These are phyloP conservation scores for Prionailurus bengalensis DNA, from an alignment of 2,113 vertebrate genomes.

Conservation along the genomic window DNA sequence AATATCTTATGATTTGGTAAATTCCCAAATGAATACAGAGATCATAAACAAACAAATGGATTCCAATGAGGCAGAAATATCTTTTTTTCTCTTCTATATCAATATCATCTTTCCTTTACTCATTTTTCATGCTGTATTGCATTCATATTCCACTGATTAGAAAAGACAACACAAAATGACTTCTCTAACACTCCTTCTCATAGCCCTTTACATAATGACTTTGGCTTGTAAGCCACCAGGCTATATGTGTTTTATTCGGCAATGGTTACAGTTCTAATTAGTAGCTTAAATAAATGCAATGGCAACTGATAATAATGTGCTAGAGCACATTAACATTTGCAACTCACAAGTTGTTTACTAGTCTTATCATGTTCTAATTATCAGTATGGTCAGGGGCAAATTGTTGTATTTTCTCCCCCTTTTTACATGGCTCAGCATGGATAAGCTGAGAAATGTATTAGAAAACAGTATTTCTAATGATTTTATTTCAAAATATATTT, in stretches of 20 bases:
- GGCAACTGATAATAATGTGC: background rate
- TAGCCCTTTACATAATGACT: background rate
- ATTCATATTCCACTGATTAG: slow-evolving; percentile 24
- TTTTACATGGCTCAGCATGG: slow-evolving; percentile 78
- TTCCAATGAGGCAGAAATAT: slow-evolving; percentile 58
- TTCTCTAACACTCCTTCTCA: background rate
- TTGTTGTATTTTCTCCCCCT: slow-evolving; percentile 49
- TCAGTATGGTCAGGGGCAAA: slow-evolving; percentile 61
- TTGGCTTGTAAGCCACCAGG: background rate
- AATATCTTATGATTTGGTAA: slow-evolving; percentile 23
- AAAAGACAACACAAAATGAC: background rate
- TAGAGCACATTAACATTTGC: background rate
- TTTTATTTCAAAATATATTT: slow-evolving; percentile 80
- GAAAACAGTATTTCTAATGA: slow-evolving; percentile 81
- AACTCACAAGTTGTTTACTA: slow-evolving; percentile 60
- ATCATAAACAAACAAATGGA: slow-evolving; percentile 69
- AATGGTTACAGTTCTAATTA: slow-evolving; percentile 34
- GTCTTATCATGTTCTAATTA: slow-evolving; percentile 70
- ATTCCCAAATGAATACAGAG: slow-evolving; percentile 52
- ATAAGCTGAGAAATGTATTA: slow-evolving; percentile 79
- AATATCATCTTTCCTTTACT: slow-evolving; percentile 38
- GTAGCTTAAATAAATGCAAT: slow-evolving; percentile 40
- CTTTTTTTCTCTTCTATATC: background rate
- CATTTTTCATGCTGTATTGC: slow-evolving; percentile 51
- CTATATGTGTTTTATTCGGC: slow-evolving; percentile 40